Evolutionary conservation across 2,888 invertebrate genomes (phyloP).

Genomic region (Encarsia formosa): DNA sequence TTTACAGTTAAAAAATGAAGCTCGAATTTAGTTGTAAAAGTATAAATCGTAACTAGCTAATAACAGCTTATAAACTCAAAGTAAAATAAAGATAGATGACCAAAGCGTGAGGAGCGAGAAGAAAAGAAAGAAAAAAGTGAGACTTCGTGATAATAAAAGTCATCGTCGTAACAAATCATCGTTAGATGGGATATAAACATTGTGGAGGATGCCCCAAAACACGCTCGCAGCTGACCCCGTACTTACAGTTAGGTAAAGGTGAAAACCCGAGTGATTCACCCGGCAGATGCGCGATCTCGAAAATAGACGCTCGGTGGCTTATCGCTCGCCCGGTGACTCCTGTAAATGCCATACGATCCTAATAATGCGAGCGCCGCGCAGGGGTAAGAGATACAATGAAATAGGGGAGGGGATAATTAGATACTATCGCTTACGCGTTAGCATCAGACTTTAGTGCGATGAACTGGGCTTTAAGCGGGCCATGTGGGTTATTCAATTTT

Average conservation of each 20-base stretch:
- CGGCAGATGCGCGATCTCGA: constrained; percentile 50
- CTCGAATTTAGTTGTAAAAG: no score
- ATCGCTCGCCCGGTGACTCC: no score
- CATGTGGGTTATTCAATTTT: no score
- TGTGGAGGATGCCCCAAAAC: no score
- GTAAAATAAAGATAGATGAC: no score
- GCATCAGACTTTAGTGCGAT: no score
- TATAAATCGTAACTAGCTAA: not conserved
- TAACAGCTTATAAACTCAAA: not conserved
- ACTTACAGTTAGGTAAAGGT: no score
- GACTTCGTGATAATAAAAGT: not conserved
- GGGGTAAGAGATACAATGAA: not conserved
- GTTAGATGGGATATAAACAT: constrained; percentile 12
- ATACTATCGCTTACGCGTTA: not conserved
- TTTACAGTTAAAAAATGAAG: no score
- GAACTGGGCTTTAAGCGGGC: no score
- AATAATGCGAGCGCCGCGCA: not conserved
- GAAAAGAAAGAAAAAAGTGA: not conserved
- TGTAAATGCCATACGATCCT: not conserved
- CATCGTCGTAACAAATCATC: constrained; percentile 16
- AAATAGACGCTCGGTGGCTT: constrained; percentile 37
- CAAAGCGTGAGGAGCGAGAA: no score
- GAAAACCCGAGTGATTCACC: constrained; percentile 41
- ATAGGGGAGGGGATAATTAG: not conserved
- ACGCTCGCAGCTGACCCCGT: no score